Base-by-base conservation (phyloP, 2,113 vertebrate genomes). In the Uropsilus gracilis region DNA sequence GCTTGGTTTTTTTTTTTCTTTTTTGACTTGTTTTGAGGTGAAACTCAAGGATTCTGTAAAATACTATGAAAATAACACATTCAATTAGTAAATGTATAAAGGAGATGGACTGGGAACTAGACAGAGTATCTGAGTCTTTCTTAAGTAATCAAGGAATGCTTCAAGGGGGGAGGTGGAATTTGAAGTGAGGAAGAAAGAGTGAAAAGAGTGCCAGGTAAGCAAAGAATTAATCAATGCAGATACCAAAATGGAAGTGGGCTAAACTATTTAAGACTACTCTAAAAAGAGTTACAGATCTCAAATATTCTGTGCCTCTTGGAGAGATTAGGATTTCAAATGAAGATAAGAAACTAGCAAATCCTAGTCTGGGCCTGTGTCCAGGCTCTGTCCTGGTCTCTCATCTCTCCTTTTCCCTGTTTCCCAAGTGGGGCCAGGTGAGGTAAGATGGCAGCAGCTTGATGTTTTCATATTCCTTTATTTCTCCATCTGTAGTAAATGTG, bases 341-440 rank as follows among this genome's bases (percentile, higher is more conserved):
- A 92, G 82, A 77, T 89, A 94, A 96, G 81, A 90, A 94, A 87
- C 34, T 96, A 85, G 55, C 68, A 96, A 95, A 96, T 92, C 96
- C 86, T 96, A 78, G 85, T 92, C 95, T 53, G 32, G 0, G 95
- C 95, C 94, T 90, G 6, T 90, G 6, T 94, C 66, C 94, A 88
- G 20, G 32, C 81, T 91, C 42, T 63, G 53, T 73, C 63, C 46
- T 90, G n/a, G 75, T 90, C 57, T 86, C 69, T 94, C 44, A 78
- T 94, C 94, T 96, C 84, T 78, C 92, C 93, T 93, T 90, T 96
- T 93, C 81, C 81, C 96, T 94, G 81, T 91, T 94, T 95, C 94
- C 77, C 82, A 93, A 91, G 96, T 96, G 77, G 96, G 48, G 88
- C n/a, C n/a, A n/a, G n/a, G n/a, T n/a, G n/a, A n/a, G n/a, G n/a